A percentile compares a stretch with the other conserved stretches of the same genome.
phyloP scores from a whole-genome alignment of 2,113 vertebrate species.

The Ptyas mucosa region DNA sequence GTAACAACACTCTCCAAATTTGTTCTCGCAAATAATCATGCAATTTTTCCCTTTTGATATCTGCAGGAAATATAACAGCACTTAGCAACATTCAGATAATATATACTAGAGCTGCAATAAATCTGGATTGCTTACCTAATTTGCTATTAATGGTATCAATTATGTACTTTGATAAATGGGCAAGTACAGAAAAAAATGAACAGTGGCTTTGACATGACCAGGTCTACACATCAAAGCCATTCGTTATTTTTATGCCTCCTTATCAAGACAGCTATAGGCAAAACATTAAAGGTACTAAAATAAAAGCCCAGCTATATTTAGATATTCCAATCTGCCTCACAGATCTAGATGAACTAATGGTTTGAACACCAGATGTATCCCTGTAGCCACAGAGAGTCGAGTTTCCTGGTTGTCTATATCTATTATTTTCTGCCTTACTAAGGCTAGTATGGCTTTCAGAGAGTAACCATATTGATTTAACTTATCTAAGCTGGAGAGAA shows the following conservation, averaged over 20 bases:
- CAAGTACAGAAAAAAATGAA: neutral
- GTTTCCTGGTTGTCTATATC: neutral
- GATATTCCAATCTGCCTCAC: neutral
- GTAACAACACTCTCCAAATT: neutral
- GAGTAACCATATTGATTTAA: neutral
- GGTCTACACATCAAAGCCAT: neutral
- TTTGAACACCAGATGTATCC: neutral
- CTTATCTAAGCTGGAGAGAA: neutral
- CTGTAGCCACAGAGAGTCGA: neutral
- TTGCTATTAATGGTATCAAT: neutral
- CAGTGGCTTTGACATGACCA: neutral
- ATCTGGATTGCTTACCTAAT: neutral
- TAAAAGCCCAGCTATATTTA: neutral
- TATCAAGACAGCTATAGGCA: neutral
- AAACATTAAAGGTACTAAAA: neutral
- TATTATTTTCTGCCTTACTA: neutral
- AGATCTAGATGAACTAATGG: neutral
- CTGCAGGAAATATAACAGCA: neutral
- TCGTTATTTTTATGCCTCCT: neutral
- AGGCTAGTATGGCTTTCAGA: neutral
- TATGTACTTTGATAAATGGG: neutral
- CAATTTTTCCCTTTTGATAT: neutral
- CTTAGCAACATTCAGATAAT: neutral
- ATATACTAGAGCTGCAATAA: neutral
- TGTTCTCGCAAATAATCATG: neutral